Percentiles rank a stretch among this genome's conserved stretches.
phyloP scores from a whole-genome alignment of 2,888 invertebrate species.

The Leucophora obtusa region DNA sequence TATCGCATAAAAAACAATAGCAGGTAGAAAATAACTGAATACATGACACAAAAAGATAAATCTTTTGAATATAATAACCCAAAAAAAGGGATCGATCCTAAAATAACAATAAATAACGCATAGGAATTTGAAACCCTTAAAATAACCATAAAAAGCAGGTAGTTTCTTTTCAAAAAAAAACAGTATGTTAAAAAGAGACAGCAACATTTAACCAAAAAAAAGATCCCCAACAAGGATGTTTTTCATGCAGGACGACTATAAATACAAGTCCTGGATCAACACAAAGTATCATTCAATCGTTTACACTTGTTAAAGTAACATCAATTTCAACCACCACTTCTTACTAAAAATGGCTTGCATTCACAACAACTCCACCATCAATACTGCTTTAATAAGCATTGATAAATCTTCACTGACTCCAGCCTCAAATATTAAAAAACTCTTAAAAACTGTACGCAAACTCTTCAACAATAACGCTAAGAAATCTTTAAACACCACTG shows the following conservation, averaged over 20 bases:
- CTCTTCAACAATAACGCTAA: constrained; percentile 43
- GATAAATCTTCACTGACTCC: constrained; percentile 55
- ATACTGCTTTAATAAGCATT: constrained; percentile 32
- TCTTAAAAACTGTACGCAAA: constrained; percentile 60
- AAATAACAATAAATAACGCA: constrained; percentile 33
- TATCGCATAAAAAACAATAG: constrained; percentile 18
- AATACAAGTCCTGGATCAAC: constrained; percentile 18
- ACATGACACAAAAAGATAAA: constrained; percentile 35
- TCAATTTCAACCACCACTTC: background rate
- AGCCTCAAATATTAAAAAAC: constrained; percentile 58
- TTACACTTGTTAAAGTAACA: constrained; percentile 37
- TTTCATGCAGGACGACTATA: constrained; percentile 33
- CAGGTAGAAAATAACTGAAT: constrained; percentile 45
- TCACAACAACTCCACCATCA: constrained; percentile 40
- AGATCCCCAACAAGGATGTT: constrained; percentile 29
- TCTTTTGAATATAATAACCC: constrained; percentile 20
- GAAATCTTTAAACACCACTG: constrained; percentile 1
- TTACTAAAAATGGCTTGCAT: constrained; percentile 28
- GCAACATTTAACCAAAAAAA: background rate
- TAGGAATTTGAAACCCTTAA: constrained; percentile 48
- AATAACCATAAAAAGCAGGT: constrained; percentile 39
- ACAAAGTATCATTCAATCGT: constrained; percentile 30
- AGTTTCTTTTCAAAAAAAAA: constrained; percentile 1
- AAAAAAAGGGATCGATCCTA: constrained; percentile 36
- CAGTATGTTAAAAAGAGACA: background rate